Evolutionary conservation across 2,797 vertebrate species (phyloP).

Genomic region (Alectoris magna): DNA sequence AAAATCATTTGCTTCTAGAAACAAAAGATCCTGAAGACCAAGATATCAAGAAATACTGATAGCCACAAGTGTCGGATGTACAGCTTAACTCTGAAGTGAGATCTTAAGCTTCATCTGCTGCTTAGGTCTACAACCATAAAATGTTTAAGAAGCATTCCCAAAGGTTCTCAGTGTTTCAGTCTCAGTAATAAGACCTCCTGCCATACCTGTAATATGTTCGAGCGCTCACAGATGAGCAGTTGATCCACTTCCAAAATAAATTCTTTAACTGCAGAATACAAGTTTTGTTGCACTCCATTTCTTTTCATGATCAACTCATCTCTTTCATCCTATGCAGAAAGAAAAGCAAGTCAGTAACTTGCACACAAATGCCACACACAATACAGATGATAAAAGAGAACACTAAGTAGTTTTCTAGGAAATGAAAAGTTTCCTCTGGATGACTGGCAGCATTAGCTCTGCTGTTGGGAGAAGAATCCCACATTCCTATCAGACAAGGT

Average conservation of each 20-base stretch:
- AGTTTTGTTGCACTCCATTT: constrained; percentile 73
- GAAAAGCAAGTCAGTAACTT: not conserved
- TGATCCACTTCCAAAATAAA: constrained; percentile 80
- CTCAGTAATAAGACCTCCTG: not conserved
- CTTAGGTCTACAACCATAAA: not conserved
- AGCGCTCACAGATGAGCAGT: constrained; percentile 69
- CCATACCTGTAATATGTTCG: constrained; percentile 74
- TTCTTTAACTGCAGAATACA: constrained; percentile 66
- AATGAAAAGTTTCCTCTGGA: not conserved
- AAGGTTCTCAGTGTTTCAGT: not conserved
- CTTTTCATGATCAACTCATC: constrained; percentile 72
- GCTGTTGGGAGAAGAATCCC: not conserved
- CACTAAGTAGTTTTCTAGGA: not conserved
- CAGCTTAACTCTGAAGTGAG: not conserved
- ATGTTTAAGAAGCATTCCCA: not conserved
- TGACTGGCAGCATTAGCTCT: not conserved
- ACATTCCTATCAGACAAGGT: not conserved
- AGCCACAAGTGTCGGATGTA: not conserved
- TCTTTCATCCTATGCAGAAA: constrained; percentile 66
- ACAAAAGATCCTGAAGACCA: not conserved
- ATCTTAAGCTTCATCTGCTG: not conserved
- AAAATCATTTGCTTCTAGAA: not conserved
- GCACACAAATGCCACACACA: not conserved
- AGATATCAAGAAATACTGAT: not conserved
- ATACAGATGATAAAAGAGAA: not conserved